These are phyloP conservation scores for Lerista edwardsae DNA, from an alignment of 2,797 vertebrate genomes.

Conservation along the genomic window DNA sequence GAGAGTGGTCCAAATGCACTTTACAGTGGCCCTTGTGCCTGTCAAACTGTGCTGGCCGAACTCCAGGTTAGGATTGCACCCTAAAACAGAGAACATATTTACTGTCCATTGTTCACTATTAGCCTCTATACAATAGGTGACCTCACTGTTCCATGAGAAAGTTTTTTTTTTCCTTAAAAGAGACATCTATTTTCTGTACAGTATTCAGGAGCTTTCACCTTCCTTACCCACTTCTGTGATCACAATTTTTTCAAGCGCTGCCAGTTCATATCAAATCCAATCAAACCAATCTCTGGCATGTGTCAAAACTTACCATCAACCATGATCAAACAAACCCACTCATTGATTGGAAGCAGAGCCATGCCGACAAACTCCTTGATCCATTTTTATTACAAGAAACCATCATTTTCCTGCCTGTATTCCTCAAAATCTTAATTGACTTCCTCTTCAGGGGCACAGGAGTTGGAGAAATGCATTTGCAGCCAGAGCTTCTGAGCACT, in stretches of 20 bases:
- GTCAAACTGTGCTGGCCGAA: too few species aligned
- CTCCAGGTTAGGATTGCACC: background rate
- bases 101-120: background rate
- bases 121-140: background rate
- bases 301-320: background rate
- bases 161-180: background rate
- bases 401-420: background rate
- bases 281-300: background rate
- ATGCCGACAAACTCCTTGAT: background rate
- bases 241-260: background rate
- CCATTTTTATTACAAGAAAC: background rate
- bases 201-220: background rate
- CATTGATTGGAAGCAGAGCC: background rate
- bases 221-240: background rate
- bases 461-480: background rate
- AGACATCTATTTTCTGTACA: background rate
- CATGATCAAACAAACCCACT: background rate
- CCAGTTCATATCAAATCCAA: background rate
- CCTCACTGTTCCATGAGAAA: background rate
- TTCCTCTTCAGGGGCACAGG: background rate
- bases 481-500: slow-evolving; percentile 12
- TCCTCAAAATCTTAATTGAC: slow-evolving; percentile 8
- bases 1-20: too few species aligned
- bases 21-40: too few species aligned
- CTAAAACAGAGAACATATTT: background rate